Evolutionary conservation across 2,888 invertebrate species (phyloP), one percentile per base, ranked within the genome.

Genomic region (Lissonota sp.): DNA sequence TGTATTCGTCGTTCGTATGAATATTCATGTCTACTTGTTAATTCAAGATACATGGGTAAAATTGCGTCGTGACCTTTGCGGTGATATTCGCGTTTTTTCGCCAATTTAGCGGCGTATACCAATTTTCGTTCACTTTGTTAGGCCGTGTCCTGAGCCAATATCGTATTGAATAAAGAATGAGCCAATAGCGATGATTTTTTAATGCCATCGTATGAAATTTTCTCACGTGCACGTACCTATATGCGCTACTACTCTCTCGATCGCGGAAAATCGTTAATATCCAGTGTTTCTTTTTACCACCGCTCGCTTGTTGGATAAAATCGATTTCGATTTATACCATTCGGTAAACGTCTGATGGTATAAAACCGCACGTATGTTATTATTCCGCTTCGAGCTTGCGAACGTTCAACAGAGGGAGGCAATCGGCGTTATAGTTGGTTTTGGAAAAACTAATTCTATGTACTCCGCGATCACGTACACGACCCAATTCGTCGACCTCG

Each of bases 291-390:
- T 75, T 66, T 75, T 71, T 58, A n/a, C 46, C 42, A 40, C 16
- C 55, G 26, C 3, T 26, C 26, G 26, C 26, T 3, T 3, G 60
- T 49, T 58, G 39, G 51, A 66, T 40, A 66, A 77, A 75, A 80
- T 80, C 80, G 75, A 71, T 80, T 75, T 71, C 75, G 71, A 66
- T 80, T 26, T 26, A 26, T 71, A 71, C 64, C 70, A 66, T 71
- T 80, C 46, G 51, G 44, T 44, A 49, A 14, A 37, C 55, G 26
- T 26, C 37, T 40, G 40, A 57, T 55, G 10, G 51, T 53, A 60
- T 71, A 55, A 44, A 46, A 39, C 40, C 60, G 55, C 39, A 8
- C 3, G 26, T 8, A 51, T 69, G 58, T 12, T 58, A 58, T 8
- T 42, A 58, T 16, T 14, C 40, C 37, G 62, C 67, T 64, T 63